Percentiles rank a stretch among this genome's conserved stretches.
phyloP scores from a whole-genome alignment of 2,888 invertebrate species.

The Tribolium freemani region DNA sequence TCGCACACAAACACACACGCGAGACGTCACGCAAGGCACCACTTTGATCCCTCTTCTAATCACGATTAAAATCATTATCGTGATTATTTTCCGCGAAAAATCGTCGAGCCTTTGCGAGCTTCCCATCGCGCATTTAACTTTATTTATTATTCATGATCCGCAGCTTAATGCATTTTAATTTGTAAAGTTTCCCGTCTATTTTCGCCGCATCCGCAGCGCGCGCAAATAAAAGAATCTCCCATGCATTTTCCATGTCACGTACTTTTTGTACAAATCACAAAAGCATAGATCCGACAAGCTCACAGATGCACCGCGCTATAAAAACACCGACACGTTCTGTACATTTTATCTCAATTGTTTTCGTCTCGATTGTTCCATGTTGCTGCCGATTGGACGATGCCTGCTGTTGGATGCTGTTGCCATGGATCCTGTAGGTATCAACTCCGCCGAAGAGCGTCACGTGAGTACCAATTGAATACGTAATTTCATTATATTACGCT shows the following conservation, averaged over 20 bases:
- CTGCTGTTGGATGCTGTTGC: conserved; percentile 59
- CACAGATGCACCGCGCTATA: conserved; percentile 58
- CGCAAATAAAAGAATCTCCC: conserved; percentile 48
- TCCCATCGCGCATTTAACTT: conserved; percentile 45
- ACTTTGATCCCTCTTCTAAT: too few relatives aligned
- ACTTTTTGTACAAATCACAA: conserved; percentile 62
- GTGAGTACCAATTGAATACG: conserved; percentile 70
- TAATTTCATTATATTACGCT: conserved; percentile 58
- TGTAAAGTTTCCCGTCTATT: conserved; percentile 50
- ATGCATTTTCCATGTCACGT: conserved; percentile 61
- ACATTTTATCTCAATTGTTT: conserved; percentile 67
- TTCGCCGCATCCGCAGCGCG: conserved; percentile 46
- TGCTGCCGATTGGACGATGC: conserved; percentile 62
- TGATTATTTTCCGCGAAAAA: background rate
- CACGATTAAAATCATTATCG: too few relatives aligned
- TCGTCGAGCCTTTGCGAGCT: conserved; percentile 37
- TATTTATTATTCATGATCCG: conserved; percentile 51
- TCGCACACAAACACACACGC: too few relatives aligned
- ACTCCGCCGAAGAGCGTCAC: conserved; percentile 77
- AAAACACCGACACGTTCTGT: conserved; percentile 63
- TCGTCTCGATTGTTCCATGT: conserved; percentile 71
- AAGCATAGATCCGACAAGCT: conserved; percentile 62
- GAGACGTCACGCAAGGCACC: too few relatives aligned
- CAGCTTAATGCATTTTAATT: conserved; percentile 53
- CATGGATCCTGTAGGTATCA: conserved; percentile 71